Percentiles rank a stretch among this genome's conserved stretches.
These are phyloP conservation scores for Falco biarmicus DNA, from an alignment of 2,797 vertebrate species.

Conservation along the genomic window DNA sequence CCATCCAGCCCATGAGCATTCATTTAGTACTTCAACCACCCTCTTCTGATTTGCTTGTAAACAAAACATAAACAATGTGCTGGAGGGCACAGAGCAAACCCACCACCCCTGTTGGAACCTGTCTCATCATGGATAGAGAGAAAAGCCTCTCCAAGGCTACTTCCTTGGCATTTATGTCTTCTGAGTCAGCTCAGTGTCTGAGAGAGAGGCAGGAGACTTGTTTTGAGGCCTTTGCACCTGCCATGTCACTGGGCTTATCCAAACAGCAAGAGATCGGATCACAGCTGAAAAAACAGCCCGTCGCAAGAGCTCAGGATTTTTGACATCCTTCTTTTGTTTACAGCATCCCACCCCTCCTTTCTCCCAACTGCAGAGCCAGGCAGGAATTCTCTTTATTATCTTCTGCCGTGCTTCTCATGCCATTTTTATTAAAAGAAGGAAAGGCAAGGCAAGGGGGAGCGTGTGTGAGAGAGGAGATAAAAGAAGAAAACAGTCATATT, in stretches of 20 bases:
- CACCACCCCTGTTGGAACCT: not conserved
- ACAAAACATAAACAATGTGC: not conserved
- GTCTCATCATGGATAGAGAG: not conserved
- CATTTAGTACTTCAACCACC: not conserved
- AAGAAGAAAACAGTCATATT: not conserved
- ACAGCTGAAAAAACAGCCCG: slow-evolving; percentile 76
- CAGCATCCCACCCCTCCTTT: slow-evolving; percentile 18
- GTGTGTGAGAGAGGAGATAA: not conserved
- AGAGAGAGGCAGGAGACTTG: not conserved
- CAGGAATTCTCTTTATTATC: slow-evolving; percentile 72
- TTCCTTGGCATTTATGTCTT: slow-evolving; percentile 12
- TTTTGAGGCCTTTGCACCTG: slow-evolving; percentile 67
- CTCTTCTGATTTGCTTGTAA: not conserved
- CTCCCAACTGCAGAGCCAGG: slow-evolving; percentile 1
- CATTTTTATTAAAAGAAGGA: slow-evolving; percentile 66
- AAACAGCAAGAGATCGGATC: slow-evolving; percentile 34
- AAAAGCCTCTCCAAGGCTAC: not conserved
- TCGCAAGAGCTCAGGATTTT: slow-evolving; percentile 30
- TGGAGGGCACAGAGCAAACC: not conserved
- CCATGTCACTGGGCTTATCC: slow-evolving; percentile 52
- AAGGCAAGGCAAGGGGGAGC: not conserved
- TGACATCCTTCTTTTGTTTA: slow-evolving; percentile 64
- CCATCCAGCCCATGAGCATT: not conserved
- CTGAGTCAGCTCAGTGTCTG: not conserved
- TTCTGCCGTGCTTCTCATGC: slow-evolving; percentile 55